A percentile compares a stretch with the other conserved stretches of the same genome.
Evolutionary conservation across 2,113 vertebrate species (phyloP).

Genomic region (Labeo catla): DNA sequence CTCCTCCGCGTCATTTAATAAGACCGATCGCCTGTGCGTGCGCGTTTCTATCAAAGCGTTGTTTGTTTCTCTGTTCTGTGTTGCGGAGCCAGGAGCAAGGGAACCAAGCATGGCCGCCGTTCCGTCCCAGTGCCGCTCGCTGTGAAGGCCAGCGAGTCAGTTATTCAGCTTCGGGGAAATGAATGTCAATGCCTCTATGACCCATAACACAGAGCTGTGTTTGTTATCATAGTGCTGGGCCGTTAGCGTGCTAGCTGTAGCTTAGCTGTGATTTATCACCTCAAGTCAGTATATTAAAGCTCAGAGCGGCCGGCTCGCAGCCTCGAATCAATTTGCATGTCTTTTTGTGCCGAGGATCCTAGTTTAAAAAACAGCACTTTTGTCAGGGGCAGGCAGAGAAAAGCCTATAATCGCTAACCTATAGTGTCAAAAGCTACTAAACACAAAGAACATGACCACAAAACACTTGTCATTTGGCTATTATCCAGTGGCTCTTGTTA

Average conservation of each 20-base stretch:
- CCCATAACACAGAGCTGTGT: conserved; percentile 36
- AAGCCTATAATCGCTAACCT: conserved; percentile 34
- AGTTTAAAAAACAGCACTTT: conserved; percentile 5
- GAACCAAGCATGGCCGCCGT: conserved; percentile 19
- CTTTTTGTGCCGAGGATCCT: conserved; percentile 15
- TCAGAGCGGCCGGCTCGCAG: conserved; percentile 7
- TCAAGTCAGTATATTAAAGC: conserved; percentile 39
- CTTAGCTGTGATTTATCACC: conserved; percentile 51
- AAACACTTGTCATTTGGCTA: conserved; percentile 37
- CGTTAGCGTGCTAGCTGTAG: conserved; percentile 45
- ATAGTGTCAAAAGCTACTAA: conserved; percentile 16
- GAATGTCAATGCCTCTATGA: conserved; percentile 45
- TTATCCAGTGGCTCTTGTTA: conserved; percentile 27
- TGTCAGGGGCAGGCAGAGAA: not conserved
- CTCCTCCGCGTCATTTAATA: conserved; percentile 34
- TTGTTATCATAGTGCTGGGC: conserved; percentile 46
- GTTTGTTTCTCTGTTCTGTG: conserved; percentile 30
- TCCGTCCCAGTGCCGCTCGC: conserved; percentile 20
- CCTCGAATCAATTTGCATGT: conserved; percentile 42
- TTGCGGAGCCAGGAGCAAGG: conserved; percentile 26
- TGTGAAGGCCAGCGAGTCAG: conserved; percentile 29
- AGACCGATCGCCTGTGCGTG: conserved; percentile 20
- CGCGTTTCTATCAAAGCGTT: conserved; percentile 1
- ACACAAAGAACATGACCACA: conserved; percentile 42
- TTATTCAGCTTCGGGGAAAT: conserved; percentile 41